Evolutionary conservation across 2,113 vertebrate species (phyloP).

Genomic region (Hippopotamus amphibius): DNA sequence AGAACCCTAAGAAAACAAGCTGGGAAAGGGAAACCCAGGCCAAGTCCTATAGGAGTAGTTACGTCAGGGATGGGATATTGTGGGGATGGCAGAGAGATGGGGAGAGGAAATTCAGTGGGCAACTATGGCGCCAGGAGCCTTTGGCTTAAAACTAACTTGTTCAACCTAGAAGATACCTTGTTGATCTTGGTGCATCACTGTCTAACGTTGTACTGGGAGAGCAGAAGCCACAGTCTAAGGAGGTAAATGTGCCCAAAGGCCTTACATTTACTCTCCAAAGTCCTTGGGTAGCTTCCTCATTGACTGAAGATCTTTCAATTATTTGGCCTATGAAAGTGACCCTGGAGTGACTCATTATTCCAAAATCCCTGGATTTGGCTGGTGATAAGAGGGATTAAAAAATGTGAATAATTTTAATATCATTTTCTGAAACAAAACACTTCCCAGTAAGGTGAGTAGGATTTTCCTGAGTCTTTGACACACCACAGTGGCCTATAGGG

Average conservation of each 20-base stretch:
- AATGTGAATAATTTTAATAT: background rate
- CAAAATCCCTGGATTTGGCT: background rate
- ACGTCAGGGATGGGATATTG: background rate
- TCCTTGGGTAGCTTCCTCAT: background rate
- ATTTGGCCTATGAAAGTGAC: background rate
- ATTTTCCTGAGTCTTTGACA: slow-evolving; percentile 27
- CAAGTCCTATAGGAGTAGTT: too few species aligned
- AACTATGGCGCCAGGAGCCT: fast-evolving
- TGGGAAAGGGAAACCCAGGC: background rate
- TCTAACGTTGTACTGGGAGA: background rate
- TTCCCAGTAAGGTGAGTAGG: background rate
- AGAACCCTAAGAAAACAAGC: background rate
- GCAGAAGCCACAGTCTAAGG: background rate
- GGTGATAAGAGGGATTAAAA: background rate
- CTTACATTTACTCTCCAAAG: background rate
- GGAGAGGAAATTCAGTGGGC: background rate
- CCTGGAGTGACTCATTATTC: background rate
- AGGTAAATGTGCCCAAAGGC: fast-evolving
- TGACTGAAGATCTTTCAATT: background rate
- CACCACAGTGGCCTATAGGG: background rate
- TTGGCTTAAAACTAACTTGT: background rate
- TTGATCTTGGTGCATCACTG: too few species aligned
- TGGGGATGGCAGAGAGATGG: background rate
- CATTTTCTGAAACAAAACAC: slow-evolving; percentile 44
- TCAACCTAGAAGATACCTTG: background rate